Conservation (phyloP, 2,797 vertebrate species). For the Onychomys arenicola region DNA sequence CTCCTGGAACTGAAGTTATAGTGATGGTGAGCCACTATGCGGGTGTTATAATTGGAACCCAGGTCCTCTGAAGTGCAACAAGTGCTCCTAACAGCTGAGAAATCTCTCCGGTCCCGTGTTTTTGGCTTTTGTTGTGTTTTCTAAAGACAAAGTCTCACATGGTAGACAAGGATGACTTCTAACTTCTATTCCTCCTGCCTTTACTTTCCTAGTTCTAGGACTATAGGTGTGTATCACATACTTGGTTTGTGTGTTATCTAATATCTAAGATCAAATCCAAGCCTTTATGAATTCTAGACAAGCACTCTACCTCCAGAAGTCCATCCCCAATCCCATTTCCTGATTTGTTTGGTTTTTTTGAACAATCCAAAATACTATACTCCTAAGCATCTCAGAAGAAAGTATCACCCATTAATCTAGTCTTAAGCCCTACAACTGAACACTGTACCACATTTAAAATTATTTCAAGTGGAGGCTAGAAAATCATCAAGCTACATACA, state of each 20-base stretch:
- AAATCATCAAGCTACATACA: neutral
- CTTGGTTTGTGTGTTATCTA: neutral
- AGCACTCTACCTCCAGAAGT: neutral
- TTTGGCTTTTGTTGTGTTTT: neutral
- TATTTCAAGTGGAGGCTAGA: neutral
- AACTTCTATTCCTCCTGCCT: neutral
- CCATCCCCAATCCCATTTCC: neutral
- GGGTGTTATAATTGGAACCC: neutral
- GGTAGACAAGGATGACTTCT: too few species aligned
- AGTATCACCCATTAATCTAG: neutral
- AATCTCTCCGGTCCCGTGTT: neutral
- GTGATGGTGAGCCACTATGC: too few species aligned
- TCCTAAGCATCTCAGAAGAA: neutral
- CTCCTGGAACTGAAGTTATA: neutral
- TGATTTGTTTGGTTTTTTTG: neutral
- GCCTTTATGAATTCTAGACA: neutral
- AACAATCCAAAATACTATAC: neutral
- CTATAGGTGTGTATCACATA: neutral
- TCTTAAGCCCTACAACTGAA: neutral
- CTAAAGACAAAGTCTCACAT: neutral
- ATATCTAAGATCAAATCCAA: neutral
- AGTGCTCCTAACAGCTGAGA: neutral
- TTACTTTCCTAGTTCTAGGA: neutral
- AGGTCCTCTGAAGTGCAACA: neutral
- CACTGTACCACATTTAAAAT: neutral